Conservation (phyloP, 2,797 vertebrate genomes). For the Vespertilio murinus region DNA sequence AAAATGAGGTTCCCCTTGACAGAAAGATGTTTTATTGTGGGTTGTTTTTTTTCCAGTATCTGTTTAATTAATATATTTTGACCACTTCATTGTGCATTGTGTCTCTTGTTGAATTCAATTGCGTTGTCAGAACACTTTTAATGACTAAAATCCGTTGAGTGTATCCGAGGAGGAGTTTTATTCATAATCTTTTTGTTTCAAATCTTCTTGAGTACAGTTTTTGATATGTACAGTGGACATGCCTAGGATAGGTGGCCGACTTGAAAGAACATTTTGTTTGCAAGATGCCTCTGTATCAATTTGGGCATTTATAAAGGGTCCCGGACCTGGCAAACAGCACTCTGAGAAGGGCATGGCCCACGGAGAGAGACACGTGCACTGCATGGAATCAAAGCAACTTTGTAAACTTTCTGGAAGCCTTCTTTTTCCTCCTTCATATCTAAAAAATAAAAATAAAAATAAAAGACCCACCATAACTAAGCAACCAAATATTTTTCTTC, state of each 20-base stretch:
- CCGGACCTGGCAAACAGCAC: constrained; percentile 29
- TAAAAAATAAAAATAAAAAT: neutral
- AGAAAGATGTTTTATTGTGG: constrained; percentile 41
- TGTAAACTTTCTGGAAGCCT: constrained; percentile 43
- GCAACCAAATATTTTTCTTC: constrained; percentile 63
- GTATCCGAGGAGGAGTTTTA: neutral
- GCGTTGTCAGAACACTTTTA: neutral
- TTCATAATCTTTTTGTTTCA: constrained; percentile 34
- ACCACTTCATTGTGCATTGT: neutral
- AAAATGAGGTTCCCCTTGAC: constrained; percentile 68
- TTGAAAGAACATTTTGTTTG: constrained; percentile 64
- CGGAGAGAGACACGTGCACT: constrained; percentile 24
- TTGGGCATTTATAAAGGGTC: constrained; percentile 53
- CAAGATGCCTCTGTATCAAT: constrained; percentile 50
- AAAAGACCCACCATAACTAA: neutral
- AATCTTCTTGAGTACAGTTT: constrained; percentile 22
- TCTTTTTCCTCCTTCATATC: constrained; percentile 37
- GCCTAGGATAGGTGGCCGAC: constrained; percentile 48
- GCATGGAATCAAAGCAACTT: constrained; percentile 72
- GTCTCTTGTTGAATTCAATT: constrained; percentile 50
- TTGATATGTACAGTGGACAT: constrained; percentile 67
- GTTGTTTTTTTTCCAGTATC: constrained; percentile 59
- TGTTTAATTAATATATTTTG: constrained; percentile 59
- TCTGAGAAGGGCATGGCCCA: constrained; percentile 19
- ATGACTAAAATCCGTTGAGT: neutral